Conservation (phyloP, 2,113 vertebrate species). For the Castor canadensis region DNA sequence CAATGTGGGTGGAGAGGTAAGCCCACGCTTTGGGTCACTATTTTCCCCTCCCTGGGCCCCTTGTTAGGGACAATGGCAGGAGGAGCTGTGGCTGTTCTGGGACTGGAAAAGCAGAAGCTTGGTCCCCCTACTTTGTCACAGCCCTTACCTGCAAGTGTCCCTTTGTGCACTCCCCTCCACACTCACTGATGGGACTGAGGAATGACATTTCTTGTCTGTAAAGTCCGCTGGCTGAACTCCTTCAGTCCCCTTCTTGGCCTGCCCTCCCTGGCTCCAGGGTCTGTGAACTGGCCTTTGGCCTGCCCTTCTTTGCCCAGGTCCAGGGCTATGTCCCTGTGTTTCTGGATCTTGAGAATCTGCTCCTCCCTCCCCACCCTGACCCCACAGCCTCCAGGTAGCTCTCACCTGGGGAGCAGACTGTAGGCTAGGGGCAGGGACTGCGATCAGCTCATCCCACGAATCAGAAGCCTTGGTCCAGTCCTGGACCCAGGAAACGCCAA, state of each 20-base stretch:
- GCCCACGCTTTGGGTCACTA: background rate
- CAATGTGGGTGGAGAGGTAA: background rate
- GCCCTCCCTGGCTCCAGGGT: background rate
- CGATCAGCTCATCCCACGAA: background rate
- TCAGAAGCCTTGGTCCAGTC: background rate
- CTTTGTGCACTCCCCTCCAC: background rate
- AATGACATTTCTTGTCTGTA: background rate
- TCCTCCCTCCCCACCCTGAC: background rate
- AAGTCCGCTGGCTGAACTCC: background rate
- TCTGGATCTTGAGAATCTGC: background rate
- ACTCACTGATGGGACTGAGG: background rate
- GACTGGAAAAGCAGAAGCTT: background rate
- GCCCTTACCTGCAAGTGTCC: background rate
- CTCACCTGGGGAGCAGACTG: background rate
- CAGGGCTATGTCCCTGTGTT: background rate
- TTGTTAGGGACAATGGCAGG: background rate
- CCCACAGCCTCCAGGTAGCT: background rate
- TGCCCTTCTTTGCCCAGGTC: background rate
- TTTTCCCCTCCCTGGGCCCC: background rate
- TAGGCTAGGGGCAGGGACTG: background rate
- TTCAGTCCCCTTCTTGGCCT: background rate
- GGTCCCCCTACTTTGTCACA: too few species aligned
- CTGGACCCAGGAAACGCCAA: background rate
- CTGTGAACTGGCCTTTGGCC: background rate
- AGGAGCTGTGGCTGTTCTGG: background rate